A percentile compares a stretch with the other conserved stretches of the same genome.
These are phyloP conservation scores for Habrosyne pyritoides DNA, from an alignment of 2,888 invertebrate genomes.

Conservation along the genomic window DNA sequence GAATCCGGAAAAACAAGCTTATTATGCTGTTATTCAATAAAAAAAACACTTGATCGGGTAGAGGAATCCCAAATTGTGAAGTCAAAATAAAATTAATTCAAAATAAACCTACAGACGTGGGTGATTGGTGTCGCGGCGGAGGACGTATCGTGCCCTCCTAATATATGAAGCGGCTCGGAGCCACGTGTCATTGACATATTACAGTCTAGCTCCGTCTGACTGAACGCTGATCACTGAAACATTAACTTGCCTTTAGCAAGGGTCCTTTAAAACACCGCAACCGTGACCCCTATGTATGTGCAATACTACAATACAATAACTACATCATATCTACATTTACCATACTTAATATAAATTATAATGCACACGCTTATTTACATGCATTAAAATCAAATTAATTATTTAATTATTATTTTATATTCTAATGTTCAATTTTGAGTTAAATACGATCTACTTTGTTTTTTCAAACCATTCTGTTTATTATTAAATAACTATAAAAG, in stretches of 20 bases:
- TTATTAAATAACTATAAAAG: slow-evolving; percentile 6
- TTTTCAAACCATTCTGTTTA: slow-evolving; percentile 6
- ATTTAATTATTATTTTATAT: neutral
- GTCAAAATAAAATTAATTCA: slow-evolving; percentile 59
- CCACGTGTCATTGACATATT: slow-evolving; percentile 57
- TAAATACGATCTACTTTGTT: neutral
- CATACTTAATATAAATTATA: slow-evolving; percentile 20
- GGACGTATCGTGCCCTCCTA: slow-evolving; percentile 67
- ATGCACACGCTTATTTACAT: slow-evolving; percentile 28
- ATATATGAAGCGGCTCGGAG: slow-evolving; percentile 61
- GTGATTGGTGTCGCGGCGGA: slow-evolving; percentile 76
- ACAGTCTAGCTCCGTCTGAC: slow-evolving; percentile 78
- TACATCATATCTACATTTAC: slow-evolving; percentile 22
- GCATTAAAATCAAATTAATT: slow-evolving; percentile 26
- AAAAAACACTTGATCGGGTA: neutral
- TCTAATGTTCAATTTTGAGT: neutral
- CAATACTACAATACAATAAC: slow-evolving; percentile 37
- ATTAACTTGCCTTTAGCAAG: slow-evolving; percentile 72
- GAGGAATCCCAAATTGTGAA: slow-evolving; percentile 34
- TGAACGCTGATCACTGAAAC: slow-evolving; percentile 81
- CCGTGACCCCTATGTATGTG: slow-evolving; percentile 58
- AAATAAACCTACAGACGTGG: slow-evolving; percentile 77
- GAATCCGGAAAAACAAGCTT: too few species aligned
- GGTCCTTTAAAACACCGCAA: slow-evolving; percentile 54
- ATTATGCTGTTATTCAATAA: neutral